Conservation (phyloP, 2,888 invertebrate species). For the Cetonia aurata region DNA sequence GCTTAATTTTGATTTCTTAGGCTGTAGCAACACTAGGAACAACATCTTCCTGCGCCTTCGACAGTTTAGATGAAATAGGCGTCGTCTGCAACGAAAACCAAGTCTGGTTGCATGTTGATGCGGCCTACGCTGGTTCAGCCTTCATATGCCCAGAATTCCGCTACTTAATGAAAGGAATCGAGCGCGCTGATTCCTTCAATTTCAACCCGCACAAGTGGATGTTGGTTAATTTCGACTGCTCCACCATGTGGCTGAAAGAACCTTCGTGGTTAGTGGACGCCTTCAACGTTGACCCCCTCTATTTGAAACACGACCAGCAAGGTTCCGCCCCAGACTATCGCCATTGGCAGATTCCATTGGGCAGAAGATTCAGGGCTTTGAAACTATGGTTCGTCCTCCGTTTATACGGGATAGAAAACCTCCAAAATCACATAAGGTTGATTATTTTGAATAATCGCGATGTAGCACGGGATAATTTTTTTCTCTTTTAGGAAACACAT, state of each 20-base stretch:
- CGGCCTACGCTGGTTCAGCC: slow-evolving; percentile 96
- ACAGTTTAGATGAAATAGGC: slow-evolving; percentile 89
- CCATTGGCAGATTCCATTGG: slow-evolving; percentile 97
- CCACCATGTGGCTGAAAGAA: slow-evolving; percentile 96
- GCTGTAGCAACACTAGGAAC: slow-evolving; percentile 93
- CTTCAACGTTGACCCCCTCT: slow-evolving; percentile 97
- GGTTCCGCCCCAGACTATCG: slow-evolving; percentile 93
- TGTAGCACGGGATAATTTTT: slow-evolving; percentile 80
- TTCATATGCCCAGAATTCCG: slow-evolving; percentile 98
- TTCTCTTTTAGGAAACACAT: slow-evolving; percentile 77
- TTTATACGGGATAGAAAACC: slow-evolving; percentile 87
- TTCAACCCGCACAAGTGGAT: slow-evolving; percentile 99
- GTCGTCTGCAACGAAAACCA: slow-evolving; percentile 81
- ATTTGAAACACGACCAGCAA: slow-evolving; percentile 94
- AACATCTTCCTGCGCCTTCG: slow-evolving; percentile 96
- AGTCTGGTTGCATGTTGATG: slow-evolving; percentile 96
- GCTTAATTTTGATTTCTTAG: slow-evolving; percentile 64
- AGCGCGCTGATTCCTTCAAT: slow-evolving; percentile 95
- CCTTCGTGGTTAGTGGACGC: slow-evolving; percentile 93
- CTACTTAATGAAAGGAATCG: slow-evolving; percentile 87
- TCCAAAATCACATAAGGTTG: slow-evolving; percentile 84
- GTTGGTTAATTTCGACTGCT: slow-evolving; percentile 99
- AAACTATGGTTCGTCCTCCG: slow-evolving; percentile 97
- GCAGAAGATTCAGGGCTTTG: slow-evolving; percentile 90
- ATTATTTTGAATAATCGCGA: neutral